Evolutionary conservation across 2,888 invertebrate genomes (phyloP), one percentile per base, ranked within the genome.

Genomic region (Cheilosia vernalis): DNA sequence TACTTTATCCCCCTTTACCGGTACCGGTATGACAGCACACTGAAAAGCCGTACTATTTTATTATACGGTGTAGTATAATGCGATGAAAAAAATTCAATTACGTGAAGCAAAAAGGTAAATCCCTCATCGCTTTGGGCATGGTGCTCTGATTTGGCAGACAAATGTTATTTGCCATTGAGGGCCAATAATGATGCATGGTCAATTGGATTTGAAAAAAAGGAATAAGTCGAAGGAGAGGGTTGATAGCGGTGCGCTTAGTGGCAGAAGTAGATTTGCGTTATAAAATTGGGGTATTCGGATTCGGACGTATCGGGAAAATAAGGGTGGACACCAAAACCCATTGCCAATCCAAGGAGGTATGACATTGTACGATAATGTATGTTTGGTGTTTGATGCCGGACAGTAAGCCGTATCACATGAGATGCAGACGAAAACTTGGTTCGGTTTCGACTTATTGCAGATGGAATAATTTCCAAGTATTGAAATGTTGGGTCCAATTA

Each of bases 121-220:
- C 82, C 78, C 55, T 40, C 66, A 61, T 55, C 60, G 78, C 77
- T 64, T 55, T 40, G 58, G 64, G 55, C 27, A 33, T 58, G 40
- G 5, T 49, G 19, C 55, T 56, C 72, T 60, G 82, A 78, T 83
- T 83, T 78, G 64, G 67, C 37, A 40, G 10, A 55, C 77, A 78
- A 83, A 83, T 83, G 72, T 67, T 53, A 78, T 83, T 78, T 78
- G 24, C 24, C 56, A 67, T 78, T 55, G 73, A 72, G 78, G 55
- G 47, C 72, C 24, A 67, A 37, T 83, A 83, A 83, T 83, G 82
- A 73, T 72, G 67, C 55, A 66, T 67, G 82, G 82, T 83, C 82
- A 83, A 83, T 83, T 83, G 82, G 82, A 83, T 83, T 70, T 55
- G 55, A 66, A 13, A 37, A 37, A 37, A 77, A 60, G 24, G 70